These are phyloP conservation scores for Tyria jacobaeae DNA, from an alignment of 2,888 invertebrate genomes.

Conservation along the genomic window DNA sequence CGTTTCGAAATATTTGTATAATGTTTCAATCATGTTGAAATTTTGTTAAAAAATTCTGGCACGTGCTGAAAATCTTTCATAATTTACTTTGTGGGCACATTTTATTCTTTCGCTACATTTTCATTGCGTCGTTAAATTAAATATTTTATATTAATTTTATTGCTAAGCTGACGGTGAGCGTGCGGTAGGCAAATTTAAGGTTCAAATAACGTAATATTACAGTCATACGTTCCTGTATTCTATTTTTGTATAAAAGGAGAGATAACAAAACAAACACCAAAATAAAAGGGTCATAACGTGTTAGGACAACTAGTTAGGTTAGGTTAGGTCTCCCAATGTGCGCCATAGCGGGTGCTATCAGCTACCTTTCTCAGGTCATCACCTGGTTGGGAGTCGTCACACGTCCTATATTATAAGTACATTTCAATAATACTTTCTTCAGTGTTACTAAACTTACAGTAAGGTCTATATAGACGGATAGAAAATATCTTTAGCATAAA, in stretches of 20 bases:
- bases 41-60: slow-evolving; percentile 13
- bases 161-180: slow-evolving; percentile 5
- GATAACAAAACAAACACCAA: too few species aligned
- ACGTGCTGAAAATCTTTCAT: slow-evolving; percentile 16
- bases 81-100: slow-evolving; percentile 15
- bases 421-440: too few species aligned
- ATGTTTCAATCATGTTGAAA: slow-evolving; percentile 17
- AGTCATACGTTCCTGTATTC: background rate
- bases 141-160: slow-evolving; percentile 26
- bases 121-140: slow-evolving; percentile 21
- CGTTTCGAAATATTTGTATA: slow-evolving; percentile 4
- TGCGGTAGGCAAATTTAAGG: slow-evolving; percentile 7
- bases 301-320: too few species aligned
- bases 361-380: too few species aligned
- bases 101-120: slow-evolving; percentile 15
- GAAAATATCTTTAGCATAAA: too few species aligned
- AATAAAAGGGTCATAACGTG: too few species aligned
- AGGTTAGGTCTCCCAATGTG: too few species aligned
- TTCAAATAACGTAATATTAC: slow-evolving; percentile 12
- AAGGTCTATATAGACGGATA: too few species aligned
- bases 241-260: background rate
- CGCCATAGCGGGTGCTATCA: too few species aligned
- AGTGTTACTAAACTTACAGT: too few species aligned
- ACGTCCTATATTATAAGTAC: too few species aligned
- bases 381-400: too few species aligned